Evolutionary conservation across 2,113 vertebrate genomes (phyloP).

Genomic region (Psittacula cyanocephala): DNA sequence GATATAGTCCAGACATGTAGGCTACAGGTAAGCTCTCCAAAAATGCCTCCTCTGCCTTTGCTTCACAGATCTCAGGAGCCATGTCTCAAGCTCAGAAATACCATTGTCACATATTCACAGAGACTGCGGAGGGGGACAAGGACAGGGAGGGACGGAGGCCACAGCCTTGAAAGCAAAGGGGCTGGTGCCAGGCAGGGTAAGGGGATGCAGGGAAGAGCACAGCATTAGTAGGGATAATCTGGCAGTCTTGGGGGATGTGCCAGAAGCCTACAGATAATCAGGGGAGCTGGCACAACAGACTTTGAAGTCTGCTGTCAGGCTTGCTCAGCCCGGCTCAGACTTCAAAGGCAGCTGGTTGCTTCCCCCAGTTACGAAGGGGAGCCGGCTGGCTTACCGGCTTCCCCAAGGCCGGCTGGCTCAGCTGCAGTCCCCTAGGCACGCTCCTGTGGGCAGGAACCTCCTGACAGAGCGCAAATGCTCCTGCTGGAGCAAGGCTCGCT

Average conservation of each 20-base stretch:
- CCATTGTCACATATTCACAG: neutral
- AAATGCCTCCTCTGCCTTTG: neutral
- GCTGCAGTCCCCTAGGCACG: rapidly evolving
- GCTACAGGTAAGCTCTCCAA: neutral
- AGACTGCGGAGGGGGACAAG: neutral
- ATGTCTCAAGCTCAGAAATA: neutral
- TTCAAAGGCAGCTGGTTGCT: conserved; percentile 55
- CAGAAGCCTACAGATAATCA: conserved; percentile 45
- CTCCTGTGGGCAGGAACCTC: neutral
- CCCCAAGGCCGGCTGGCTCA: neutral
- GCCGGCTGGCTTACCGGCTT: neutral
- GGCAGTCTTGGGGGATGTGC: neutral
- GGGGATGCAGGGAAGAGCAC: neutral
- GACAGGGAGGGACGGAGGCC: neutral
- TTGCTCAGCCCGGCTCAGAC: conserved; percentile 44
- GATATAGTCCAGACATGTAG: neutral
- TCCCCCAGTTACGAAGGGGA: neutral
- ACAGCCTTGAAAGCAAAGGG: neutral
- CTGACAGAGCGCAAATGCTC: neutral
- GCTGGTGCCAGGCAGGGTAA: neutral
- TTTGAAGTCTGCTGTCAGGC: conserved; percentile 52
- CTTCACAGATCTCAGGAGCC: neutral
- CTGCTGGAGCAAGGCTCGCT: neutral
- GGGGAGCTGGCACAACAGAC: neutral
- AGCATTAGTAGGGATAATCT: conserved; percentile 52